Evolutionary conservation across 1,140 invertebrate genomes (phyloP), one percentile per base, ranked within the genome.

Genomic region (Drosophila elegans): DNA sequence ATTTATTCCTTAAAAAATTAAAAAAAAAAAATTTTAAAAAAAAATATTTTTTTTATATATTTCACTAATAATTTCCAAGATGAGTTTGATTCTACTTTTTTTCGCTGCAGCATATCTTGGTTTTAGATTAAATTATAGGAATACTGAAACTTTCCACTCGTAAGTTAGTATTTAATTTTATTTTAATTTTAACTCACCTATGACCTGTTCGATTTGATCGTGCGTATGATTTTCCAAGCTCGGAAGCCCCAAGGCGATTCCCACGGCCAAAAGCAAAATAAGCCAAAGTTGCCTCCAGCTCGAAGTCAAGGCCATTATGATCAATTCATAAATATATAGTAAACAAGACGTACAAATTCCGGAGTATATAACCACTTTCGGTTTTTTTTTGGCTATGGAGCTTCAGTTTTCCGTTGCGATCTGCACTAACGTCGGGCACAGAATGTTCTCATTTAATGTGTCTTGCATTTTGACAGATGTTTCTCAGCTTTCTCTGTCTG

Each of bases 211-310:
- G 4, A 68, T 38, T 10, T 49, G 54, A 1, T 53, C 64, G 3
- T 54, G 60, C 2, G 84, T 89, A 13, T 63, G 76, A 55, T 88
- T 88, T 49, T 88, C 84, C 46, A 89, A 13, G 6, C 73, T 59
- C 0, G 73, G 80, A 9, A 89, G 61, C 10, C 46, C 49, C 4
- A 42, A 1, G n/a, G 16, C 39, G 0, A 78, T 3, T 7, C 49
- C 9, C 9, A 75, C 3, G 5, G 44, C 6, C 16, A 78, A 12
- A 0, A 56, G 3, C 16, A 82, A 5, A 9, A 85, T 11, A 16
- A 75, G 21, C 13, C 66, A 27, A 25, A 78, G 16, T 27, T 48
- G 11, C 12, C 60, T 45, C 78, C 73, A 81, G 52, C 29, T 66
- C 16, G 64, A 27, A 67, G 38, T 41, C 21, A 9, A 13, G 25